phyloP scores from a whole-genome alignment of 2,797 vertebrate species.

The Lagodon rhomboides region DNA sequence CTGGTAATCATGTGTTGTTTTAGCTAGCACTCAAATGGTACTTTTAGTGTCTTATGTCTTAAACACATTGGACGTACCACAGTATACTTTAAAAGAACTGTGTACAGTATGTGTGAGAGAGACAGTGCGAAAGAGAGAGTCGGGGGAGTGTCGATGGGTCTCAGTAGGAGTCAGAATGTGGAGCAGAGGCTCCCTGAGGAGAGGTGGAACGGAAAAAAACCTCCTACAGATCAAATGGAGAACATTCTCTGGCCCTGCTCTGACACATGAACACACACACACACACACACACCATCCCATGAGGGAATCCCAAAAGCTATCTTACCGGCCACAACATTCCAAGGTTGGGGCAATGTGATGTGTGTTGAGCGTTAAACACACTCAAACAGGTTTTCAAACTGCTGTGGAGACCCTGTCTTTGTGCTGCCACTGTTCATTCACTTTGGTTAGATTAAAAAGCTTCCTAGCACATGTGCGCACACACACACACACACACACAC shows the following conservation, averaged over 20 bases:
- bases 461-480: not conserved
- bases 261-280: conserved; percentile 60
- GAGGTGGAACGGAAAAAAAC: conserved; percentile 76
- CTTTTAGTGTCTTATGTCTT: conserved; percentile 11
- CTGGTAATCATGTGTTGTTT: conserved; percentile 15
- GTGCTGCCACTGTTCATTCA: conserved; percentile 30
- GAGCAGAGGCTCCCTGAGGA: conserved; percentile 87
- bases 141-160: conserved; percentile 84
- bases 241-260: conserved; percentile 85
- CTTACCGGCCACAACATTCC: conserved; percentile 44
- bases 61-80: not conserved
- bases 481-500: conserved; percentile 7
- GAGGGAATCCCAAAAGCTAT: conserved; percentile 56
- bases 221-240: conserved; percentile 88
- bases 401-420: conserved; percentile 24
- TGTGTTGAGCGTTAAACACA: conserved; percentile 44
- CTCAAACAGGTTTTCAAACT: conserved; percentile 23
- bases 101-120: conserved; percentile 61
- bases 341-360: conserved; percentile 57
- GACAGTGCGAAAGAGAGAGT: conserved; percentile 64
- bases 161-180: conserved; percentile 89
- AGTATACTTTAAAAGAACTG: not conserved
- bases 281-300: conserved; percentile 48
- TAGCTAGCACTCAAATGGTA: conserved; percentile 7
- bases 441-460: conserved; percentile 36